Base-by-base conservation (phyloP, 2,797 vertebrate species). In the Cynopterus sphinx region DNA sequence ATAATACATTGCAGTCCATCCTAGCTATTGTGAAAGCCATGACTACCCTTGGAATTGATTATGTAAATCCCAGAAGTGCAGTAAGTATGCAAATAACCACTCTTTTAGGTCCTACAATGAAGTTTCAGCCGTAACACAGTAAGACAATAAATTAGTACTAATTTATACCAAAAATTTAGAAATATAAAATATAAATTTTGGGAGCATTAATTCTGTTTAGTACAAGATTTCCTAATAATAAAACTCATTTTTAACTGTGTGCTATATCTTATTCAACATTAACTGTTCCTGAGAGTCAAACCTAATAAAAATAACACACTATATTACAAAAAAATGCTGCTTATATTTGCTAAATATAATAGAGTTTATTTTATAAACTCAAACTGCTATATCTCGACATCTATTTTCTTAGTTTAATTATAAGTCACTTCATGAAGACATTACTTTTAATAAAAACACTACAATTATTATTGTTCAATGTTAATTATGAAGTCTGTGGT, bases 11-110 rank as follows among this genome's bases (percentile, higher is more conserved):
- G 88, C 98, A 98, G 53, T 98, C 98, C 70, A 98, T 99, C 31
- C 91, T 99, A 31, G 46, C 97, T 74, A 98, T 99, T 10, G 90
- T 98, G 93, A 98, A 98, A 96, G 98, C 98, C 21, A 99, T 98
- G 98, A 59, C 97, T 19, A 97, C 96, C 2, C 84, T 99, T 51
- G 97, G 97, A 53, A 98, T 99, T 79, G 97, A 94, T 41, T 98
- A 98, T 21, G 98, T 95, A 90, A 98, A 98, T 41, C 87, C 98
- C 19, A 71, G 77, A 88, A 98, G 98, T 96, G 63, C 51, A 93
- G 98, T 98, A 91, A 98, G 98, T 98, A 96, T 93, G n/a, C 31
- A 8, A 68, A 61, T 78, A 39, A 65, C 28, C 24, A 59, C 5
- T 36, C 4, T 2, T 36, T 7, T 9, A 15, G 8, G 3, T 19